phyloP scores from a whole-genome alignment of 2,888 invertebrate species.

The Spisula subtruncata region DNA sequence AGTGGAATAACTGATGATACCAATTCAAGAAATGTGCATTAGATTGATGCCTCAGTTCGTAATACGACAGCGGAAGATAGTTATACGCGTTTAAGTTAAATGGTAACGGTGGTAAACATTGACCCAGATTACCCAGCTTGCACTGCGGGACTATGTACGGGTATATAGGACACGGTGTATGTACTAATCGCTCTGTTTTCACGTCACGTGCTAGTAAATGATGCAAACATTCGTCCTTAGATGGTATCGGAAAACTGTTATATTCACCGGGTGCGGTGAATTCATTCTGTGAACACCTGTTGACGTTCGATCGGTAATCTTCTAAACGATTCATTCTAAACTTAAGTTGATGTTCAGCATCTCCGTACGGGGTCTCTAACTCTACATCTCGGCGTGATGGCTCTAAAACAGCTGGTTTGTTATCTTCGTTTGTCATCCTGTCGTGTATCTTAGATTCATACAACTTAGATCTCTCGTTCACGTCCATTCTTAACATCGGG shows the following conservation, averaged over 20 bases:
- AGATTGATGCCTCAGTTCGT: background rate
- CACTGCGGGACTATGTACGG: background rate
- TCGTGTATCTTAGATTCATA: background rate
- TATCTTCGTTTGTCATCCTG: background rate
- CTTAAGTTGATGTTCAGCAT: background rate
- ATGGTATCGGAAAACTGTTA: background rate
- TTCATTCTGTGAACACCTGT: background rate
- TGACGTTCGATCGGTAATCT: background rate
- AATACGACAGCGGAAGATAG: background rate
- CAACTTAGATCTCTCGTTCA: background rate
- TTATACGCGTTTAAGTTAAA: background rate
- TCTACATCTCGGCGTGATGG: background rate
- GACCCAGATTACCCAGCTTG: background rate
- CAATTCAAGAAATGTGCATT: background rate
- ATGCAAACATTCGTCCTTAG: background rate
- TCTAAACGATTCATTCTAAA: background rate
- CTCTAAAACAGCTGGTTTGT: background rate
- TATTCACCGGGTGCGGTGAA: background rate
- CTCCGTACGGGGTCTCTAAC: background rate
- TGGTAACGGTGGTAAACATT: background rate
- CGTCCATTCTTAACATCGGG: background rate
- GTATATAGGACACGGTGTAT: background rate
- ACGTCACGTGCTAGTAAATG: background rate
- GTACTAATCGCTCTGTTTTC: conserved; percentile 1
- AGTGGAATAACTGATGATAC: background rate